These are phyloP conservation scores for Rhysida immarginata DNA, from an alignment of 1,140 invertebrate species.

Conservation along the genomic window DNA sequence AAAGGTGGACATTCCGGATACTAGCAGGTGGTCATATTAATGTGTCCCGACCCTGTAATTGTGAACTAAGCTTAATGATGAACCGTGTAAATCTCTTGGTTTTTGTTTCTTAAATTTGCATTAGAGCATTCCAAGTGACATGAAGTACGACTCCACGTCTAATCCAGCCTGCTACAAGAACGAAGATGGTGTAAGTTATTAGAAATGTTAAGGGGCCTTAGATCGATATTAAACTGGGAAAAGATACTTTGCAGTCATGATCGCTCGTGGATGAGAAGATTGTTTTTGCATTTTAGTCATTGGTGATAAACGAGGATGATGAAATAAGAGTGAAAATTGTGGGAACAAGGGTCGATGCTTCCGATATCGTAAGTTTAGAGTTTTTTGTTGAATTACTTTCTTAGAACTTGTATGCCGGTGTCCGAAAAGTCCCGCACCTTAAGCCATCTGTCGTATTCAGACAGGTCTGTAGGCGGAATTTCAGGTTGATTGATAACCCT, in stretches of 20 bases:
- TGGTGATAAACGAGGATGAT: conserved; percentile 94
- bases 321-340: conserved; percentile 97
- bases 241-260: not conserved
- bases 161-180: conserved; percentile 98
- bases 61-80: too few relatives aligned
- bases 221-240: not conserved
- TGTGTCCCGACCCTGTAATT: too few relatives aligned
- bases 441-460: too few relatives aligned
- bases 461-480: too few relatives aligned
- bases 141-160: conserved; percentile 97
- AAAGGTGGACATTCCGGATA: too few relatives aligned
- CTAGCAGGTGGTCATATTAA: too few relatives aligned
- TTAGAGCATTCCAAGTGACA: conserved; percentile 94
- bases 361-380: conserved; percentile 37
- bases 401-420: too few relatives aligned
- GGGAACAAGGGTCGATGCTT: conserved; percentile 91
- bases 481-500: too few relatives aligned
- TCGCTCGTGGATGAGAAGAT: not conserved
- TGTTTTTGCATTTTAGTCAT: too few relatives aligned
- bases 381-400: not conserved
- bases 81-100: too few relatives aligned
- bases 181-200: conserved; percentile 80
- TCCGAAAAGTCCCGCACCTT: too few relatives aligned
- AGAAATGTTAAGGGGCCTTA: conserved; percentile 57
- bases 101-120: conserved; percentile 34